phyloP scores from a whole-genome alignment of 2,797 vertebrate genomes.

The Austrolebias charrua region DNA sequence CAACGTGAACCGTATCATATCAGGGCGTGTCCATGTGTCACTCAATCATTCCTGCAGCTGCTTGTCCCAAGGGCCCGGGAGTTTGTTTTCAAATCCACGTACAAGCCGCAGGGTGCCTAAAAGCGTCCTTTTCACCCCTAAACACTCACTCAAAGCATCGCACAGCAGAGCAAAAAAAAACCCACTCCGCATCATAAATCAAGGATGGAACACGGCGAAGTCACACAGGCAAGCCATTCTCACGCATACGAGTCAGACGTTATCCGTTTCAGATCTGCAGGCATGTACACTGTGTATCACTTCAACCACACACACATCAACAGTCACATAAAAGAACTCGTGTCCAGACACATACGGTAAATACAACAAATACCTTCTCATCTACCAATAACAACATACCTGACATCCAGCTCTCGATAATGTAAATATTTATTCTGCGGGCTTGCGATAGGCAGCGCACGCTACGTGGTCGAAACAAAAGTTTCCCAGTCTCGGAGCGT shows the following conservation, averaged over 20 bases:
- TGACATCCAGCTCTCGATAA: slow-evolving; percentile 58
- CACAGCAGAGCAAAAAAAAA: slow-evolving; percentile 43
- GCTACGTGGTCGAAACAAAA: slow-evolving; percentile 71
- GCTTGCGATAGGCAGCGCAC: slow-evolving; percentile 60
- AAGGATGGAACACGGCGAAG: slow-evolving; percentile 57
- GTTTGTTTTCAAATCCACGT: slow-evolving; percentile 59
- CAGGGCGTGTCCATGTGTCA: slow-evolving; percentile 61
- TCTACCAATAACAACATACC: slow-evolving; percentile 67
- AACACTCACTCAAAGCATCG: slow-evolving; percentile 47
- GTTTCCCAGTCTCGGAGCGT: slow-evolving; percentile 33
- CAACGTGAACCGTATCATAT: slow-evolving; percentile 55
- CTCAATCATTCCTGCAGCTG: slow-evolving; percentile 76
- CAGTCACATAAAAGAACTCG: slow-evolving; percentile 33
- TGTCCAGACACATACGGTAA: slow-evolving; percentile 62
- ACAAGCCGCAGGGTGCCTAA: slow-evolving; percentile 67
- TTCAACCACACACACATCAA: slow-evolving; percentile 13
- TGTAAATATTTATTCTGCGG: slow-evolving; percentile 72
- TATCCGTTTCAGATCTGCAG: slow-evolving; percentile 69
- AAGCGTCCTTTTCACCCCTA: slow-evolving; percentile 70
- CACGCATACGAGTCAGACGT: slow-evolving; percentile 68
- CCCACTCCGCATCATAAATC: slow-evolving; percentile 69
- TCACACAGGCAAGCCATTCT: slow-evolving; percentile 65
- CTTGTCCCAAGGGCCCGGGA: slow-evolving; percentile 61
- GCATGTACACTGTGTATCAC: slow-evolving; percentile 45
- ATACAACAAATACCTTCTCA: slow-evolving; percentile 72